These are phyloP conservation scores for Dolomedes plantarius DNA, from an alignment of 2,888 invertebrate genomes.

Conservation along the genomic window DNA sequence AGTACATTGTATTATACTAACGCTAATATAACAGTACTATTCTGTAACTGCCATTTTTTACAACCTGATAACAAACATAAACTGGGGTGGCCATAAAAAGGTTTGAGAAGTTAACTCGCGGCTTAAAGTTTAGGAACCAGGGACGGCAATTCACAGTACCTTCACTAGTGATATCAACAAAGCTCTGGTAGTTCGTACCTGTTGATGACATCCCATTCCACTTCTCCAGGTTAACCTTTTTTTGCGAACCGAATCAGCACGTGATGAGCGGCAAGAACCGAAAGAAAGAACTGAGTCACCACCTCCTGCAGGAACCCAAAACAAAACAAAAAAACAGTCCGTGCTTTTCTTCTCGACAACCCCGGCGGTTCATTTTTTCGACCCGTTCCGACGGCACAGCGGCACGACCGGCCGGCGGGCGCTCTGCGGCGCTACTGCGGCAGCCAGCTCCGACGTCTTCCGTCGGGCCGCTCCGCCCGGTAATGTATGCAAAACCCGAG, in stretches of 20 bases:
- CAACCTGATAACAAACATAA: too few species aligned
- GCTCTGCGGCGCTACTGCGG: conserved; percentile 46
- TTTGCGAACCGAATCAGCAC: neutral
- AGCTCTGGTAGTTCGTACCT: too few species aligned
- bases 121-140: too few species aligned
- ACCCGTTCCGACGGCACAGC: neutral
- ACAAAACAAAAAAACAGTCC: neutral
- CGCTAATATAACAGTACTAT: too few species aligned
- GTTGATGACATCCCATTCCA: neutral
- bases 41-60: too few species aligned
- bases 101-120: too few species aligned
- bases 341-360: neutral
- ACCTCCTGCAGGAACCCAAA: neutral
- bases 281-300: too few species aligned
- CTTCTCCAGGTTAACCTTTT: neutral
- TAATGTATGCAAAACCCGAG: conserved; percentile 63
- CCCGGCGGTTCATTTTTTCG: neutral
- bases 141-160: too few species aligned
- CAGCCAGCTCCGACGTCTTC: neutral
- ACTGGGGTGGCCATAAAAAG: too few species aligned
- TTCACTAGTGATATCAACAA: too few species aligned
- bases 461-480: conserved; percentile 38
- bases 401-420: conserved; percentile 45
- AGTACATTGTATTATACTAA: too few species aligned
- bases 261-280: neutral